A percentile compares a stretch with the other conserved stretches of the same genome.
Evolutionary conservation across 2,888 invertebrate genomes (phyloP).

Genomic region (Cephus nigrinus): DNA sequence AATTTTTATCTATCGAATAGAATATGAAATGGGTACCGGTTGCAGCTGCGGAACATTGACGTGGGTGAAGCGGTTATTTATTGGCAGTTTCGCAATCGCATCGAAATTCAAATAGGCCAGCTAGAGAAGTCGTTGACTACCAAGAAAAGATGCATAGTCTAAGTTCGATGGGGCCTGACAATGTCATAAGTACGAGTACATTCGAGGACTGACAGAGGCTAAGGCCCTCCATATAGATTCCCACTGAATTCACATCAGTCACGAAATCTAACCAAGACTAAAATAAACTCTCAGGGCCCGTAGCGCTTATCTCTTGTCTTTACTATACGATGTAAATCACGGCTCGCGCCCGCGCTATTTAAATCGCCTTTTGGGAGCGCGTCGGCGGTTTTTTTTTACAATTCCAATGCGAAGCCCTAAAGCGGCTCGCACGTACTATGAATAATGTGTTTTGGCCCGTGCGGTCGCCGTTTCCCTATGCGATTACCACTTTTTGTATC

Average conservation of each 20-base stretch:
- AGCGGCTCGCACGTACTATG: background rate
- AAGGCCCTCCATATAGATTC: background rate
- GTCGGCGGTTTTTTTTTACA: conserved; percentile 21
- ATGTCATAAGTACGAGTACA: background rate
- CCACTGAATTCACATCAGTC: background rate
- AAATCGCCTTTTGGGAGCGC: conserved; percentile 13
- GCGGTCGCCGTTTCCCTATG: background rate
- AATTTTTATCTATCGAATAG: background rate
- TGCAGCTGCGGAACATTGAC: background rate
- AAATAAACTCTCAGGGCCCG: background rate
- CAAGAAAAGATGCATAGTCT: background rate
- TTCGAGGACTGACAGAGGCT: background rate
- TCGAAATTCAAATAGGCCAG: conserved; percentile 2
- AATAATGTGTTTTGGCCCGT: background rate
- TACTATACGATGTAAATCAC: background rate
- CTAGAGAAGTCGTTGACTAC: background rate
- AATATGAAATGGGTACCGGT: background rate
- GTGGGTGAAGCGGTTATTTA: background rate
- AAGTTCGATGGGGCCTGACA: background rate
- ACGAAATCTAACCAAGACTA: background rate
- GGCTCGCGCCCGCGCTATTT: background rate
- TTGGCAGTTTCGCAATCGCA: background rate
- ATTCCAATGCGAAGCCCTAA: background rate
- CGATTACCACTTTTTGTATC: background rate
- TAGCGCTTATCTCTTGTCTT: background rate